Base-by-base conservation (phyloP, 2,888 invertebrate species). In the Bugulina stolonifera region DNA sequence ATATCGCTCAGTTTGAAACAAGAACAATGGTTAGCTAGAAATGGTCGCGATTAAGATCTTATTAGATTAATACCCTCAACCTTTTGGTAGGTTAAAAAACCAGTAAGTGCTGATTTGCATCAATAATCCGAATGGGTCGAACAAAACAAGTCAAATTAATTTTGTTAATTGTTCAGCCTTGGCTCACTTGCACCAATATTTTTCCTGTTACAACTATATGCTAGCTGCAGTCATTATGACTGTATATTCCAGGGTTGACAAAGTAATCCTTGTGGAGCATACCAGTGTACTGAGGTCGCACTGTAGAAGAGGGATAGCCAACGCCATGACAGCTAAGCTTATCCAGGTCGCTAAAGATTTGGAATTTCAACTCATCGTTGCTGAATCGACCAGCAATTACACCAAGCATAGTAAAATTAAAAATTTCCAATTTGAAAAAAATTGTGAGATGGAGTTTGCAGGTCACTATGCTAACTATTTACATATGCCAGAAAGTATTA, bases 291-390 rank as follows among this genome's bases (percentile, higher is more conserved):
- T 14, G 5, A 27, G 10, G n/a, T 27, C 2, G 5, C 32, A 64
- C 64, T 29, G 10, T 25, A 64, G 27, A 34, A 27, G 32, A 64
- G 64, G 64, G 27, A 64, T 64, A 32, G 64, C 64, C 25, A 64
- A 64, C 27, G 27, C 27, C 18, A 64, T 64, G 64, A 64, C 64
- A 14, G 64, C 64, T 2, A 64, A 64, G 64, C 32, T 64, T 27
- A 14, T 64, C 5, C 5, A 27, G n/a, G 64, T 64, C 32, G 64
- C 64, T 64, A 27, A 32, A n/a, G 64, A 34, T 3, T 3, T 29
- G 32, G 32, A 32, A 64, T 32, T 64, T 27, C 34, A 27, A 10
- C 14, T 64, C 2, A 32, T 64, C 3, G 18, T 14, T 2, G 27
- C 64, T 14, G 64, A 64, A n/a, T 32, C 32, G 3, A 64, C 64